Conservation (phyloP, 1,140 invertebrate genomes). For the Hylaeus volcanicus region DNA sequence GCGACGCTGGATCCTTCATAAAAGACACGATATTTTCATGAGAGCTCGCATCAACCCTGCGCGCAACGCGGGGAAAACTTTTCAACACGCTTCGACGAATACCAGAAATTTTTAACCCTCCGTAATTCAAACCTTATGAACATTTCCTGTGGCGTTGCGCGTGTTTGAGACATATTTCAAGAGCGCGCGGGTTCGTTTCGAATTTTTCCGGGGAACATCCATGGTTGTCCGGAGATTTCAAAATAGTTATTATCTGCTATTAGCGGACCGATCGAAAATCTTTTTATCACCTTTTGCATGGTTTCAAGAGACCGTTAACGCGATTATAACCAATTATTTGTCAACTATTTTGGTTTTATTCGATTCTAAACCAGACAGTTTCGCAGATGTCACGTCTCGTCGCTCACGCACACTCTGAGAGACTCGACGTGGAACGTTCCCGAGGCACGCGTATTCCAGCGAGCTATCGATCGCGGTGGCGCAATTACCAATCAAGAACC, state of each 20-base stretch:
- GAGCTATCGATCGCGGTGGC: slow-evolving; percentile 27
- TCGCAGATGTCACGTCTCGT: too few species aligned
- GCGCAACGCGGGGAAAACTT: slow-evolving; percentile 30
- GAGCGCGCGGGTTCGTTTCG: neutral
- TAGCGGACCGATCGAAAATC: too few species aligned
- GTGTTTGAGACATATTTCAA: neutral
- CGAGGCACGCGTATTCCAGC: neutral
- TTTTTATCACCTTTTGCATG: too few species aligned
- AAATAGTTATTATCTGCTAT: too few species aligned
- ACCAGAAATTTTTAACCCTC: slow-evolving; percentile 37
- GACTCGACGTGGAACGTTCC: neutral
- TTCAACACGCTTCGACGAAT: slow-evolving; percentile 37
- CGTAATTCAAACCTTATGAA: slow-evolving; percentile 2
- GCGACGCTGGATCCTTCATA: slow-evolving; percentile 37
- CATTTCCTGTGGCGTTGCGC: neutral
- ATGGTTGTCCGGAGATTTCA: too few species aligned
- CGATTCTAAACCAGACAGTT: too few species aligned
- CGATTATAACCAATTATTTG: too few species aligned
- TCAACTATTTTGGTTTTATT: too few species aligned
- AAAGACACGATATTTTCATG: slow-evolving; percentile 48
- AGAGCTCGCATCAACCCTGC: slow-evolving; percentile 30
- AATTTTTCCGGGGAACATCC: neutral
- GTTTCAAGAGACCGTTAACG: too few species aligned
- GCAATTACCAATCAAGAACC: slow-evolving; percentile 49
- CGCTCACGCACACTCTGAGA: too few species aligned